Conservation (phyloP, 2,797 vertebrate genomes). For the Trachurus trachurus region DNA sequence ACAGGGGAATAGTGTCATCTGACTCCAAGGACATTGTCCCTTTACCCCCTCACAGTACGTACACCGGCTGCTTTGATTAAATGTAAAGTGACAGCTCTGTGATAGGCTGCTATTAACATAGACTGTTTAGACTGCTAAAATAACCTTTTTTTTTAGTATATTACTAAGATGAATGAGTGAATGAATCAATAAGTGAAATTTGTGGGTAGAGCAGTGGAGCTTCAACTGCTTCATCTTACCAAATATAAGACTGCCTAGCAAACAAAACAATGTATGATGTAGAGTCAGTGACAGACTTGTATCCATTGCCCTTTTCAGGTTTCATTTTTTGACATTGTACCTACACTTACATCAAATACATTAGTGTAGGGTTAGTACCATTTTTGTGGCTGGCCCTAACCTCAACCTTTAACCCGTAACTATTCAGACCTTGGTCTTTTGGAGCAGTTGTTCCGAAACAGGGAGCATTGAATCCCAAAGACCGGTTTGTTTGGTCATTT, state of each 20-base stretch:
- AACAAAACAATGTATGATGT: neutral
- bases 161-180: neutral
- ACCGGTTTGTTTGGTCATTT: no score
- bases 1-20: constrained; percentile 47
- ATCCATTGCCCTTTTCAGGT: neutral
- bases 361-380: neutral
- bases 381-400: neutral
- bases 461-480: no score
- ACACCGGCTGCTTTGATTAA: constrained; percentile 23
- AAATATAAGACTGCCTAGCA: neutral
- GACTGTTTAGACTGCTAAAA: constrained; percentile 24
- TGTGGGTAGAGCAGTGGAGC: neutral
- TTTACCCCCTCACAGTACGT: constrained; percentile 44
- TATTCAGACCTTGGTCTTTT: no score
- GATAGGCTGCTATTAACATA: constrained; percentile 39
- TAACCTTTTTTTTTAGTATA: constrained; percentile 1
- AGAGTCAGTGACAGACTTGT: no score
- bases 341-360: neutral
- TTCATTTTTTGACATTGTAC: neutral
- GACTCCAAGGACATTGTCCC: constrained; percentile 52
- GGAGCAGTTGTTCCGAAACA: no score
- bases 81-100: constrained; percentile 60
- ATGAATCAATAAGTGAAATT: neutral
- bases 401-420: no score
- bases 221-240: no score